Conservation (phyloP, 2,113 vertebrate species). For the Trematomus loennbergii region DNA sequence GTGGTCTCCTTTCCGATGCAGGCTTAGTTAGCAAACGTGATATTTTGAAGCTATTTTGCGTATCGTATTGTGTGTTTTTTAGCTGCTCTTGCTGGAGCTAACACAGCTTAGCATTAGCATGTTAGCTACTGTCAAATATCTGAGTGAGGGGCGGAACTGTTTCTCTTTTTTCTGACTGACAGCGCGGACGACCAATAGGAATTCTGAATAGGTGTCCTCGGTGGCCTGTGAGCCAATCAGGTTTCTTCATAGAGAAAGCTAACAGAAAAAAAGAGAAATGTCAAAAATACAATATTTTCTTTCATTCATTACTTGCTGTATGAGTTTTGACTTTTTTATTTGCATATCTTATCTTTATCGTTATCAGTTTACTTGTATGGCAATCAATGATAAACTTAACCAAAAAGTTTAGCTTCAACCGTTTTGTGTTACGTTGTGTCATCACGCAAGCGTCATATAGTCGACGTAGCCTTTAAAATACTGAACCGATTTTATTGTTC, state of each 20-base stretch:
- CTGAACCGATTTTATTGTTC: no score
- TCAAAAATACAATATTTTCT: background rate
- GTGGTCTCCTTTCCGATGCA: accelerated
- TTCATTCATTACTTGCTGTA: background rate
- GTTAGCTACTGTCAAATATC: constrained; percentile 57
- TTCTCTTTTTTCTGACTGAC: background rate
- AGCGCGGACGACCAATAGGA: constrained; percentile 22
- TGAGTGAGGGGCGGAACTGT: constrained; percentile 25
- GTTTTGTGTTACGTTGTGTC: constrained; percentile 6
- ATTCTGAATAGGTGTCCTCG: accelerated
- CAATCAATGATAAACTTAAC: background rate
- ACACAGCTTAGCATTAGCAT: constrained; percentile 59
- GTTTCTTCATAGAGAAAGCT: background rate
- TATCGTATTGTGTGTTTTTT: background rate
- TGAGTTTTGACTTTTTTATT: background rate
- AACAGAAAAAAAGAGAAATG: background rate
- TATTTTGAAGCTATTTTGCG: background rate
- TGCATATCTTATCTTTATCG: accelerated
- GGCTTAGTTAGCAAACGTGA: background rate
- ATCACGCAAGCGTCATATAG: constrained; percentile 12
- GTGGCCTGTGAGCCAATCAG: constrained; percentile 34
- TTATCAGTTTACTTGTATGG: background rate
- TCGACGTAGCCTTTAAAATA: background rate
- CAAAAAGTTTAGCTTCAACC: background rate
- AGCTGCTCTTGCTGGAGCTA: constrained; percentile 28